Evolutionary conservation across 37 sponge, comb jelly and placozoan genomes (phyloP), one percentile per base, ranked within the genome.

Genomic region (Hormiphora californensis): DNA sequence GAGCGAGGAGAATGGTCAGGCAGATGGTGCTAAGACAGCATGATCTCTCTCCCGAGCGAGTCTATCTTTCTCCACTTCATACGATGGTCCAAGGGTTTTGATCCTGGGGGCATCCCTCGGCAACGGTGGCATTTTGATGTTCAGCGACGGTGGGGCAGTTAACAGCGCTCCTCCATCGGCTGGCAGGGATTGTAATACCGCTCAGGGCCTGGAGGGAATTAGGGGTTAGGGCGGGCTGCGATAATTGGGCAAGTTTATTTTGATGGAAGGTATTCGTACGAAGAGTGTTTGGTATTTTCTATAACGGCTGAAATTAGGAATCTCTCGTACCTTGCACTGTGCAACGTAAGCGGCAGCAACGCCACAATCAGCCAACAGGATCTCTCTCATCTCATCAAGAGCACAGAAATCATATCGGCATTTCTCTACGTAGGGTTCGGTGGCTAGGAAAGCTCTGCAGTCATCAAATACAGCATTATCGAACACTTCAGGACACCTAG

Each of bases 241-340:
- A n/a, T n/a, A n/a, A n/a, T n/a, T n/a, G n/a, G n/a, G n/a, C n/a
- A n/a, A n/a, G n/a, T n/a, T n/a, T n/a, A n/a, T n/a, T n/a, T n/a
- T n/a, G n/a, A n/a, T n/a, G n/a, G n/a, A n/a, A n/a, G n/a, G n/a
- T n/a, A n/a, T n/a, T n/a, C n/a, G n/a, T n/a, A n/a, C n/a, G n/a
- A n/a, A n/a, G n/a, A n/a, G n/a, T n/a, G n/a, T n/a, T n/a, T n/a
- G n/a, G n/a, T n/a, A n/a, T n/a, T n/a, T n/a, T n/a, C n/a, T n/a
- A n/a, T n/a, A n/a, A n/a, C n/a, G n/a, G n/a, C n/a, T n/a, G n/a
- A n/a, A n/a, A n/a, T n/a, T n/a, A n/a, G n/a, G n/a, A n/a, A n/a
- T n/a, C n/a, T n/a, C n/a, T n/a, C n/a, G n/a, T 28, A 57, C 61
- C 61, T 57, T 57, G 61, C 61, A 57, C 61, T 57, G 61, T 15